These are phyloP conservation scores for Paramuricea clavata DNA, from an alignment of 92 coral and sea anemone genomes.

Conservation along the genomic window DNA sequence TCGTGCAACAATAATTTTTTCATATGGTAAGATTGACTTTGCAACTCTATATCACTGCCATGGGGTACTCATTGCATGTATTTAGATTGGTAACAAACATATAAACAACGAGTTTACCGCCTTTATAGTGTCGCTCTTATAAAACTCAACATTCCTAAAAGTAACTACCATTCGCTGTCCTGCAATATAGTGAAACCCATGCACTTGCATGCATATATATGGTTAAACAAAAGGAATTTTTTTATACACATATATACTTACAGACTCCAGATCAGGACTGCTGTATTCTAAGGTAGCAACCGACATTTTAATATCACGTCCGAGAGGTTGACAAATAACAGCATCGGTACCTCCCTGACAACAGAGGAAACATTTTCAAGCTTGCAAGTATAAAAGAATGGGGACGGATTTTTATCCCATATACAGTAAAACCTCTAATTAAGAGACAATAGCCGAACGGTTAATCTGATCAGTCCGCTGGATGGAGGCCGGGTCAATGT, in stretches of 20 bases:
- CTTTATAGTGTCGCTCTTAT: too few species aligned
- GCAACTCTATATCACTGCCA: background rate
- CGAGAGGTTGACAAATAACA: slow-evolving; percentile 16
- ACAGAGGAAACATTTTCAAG: background rate
- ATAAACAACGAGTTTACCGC: too few species aligned
- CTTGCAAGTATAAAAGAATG: background rate
- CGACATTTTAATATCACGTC: background rate
- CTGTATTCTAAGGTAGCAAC: slow-evolving; percentile 20
- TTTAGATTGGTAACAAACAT: too few species aligned
- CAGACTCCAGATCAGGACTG: background rate
- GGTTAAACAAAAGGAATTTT: too few species aligned
- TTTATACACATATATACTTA: background rate
- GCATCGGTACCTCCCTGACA: slow-evolving; percentile 7
- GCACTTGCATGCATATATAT: too few species aligned
- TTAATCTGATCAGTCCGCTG: too few species aligned
- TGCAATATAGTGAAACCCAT: background rate
- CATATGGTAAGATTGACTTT: background rate
- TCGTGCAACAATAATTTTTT: background rate
- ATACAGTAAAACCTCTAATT: too few species aligned
- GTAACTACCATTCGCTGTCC: background rate
- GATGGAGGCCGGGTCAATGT: too few species aligned
- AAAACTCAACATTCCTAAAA: too few species aligned
- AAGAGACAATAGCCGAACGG: too few species aligned
- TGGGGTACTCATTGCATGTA: background rate
- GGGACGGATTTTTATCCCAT: background rate